phyloP scores from a whole-genome alignment of 2,797 vertebrate genomes.

The Acropternis orthonyx region DNA sequence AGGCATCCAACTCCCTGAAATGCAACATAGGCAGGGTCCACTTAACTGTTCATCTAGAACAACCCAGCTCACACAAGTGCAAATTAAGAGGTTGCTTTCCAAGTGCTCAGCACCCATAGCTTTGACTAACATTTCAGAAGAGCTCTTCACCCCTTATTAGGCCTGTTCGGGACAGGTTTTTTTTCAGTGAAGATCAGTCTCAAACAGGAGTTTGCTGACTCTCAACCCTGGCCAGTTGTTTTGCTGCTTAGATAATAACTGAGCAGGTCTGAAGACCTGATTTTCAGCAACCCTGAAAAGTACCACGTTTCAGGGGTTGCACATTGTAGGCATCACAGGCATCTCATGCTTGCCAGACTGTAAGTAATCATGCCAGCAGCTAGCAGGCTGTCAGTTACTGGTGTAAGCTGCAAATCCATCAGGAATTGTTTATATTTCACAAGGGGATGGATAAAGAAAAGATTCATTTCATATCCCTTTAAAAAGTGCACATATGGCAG shows the following conservation, averaged over 20 bases:
- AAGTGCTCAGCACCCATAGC: not conserved
- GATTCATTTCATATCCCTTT: not conserved
- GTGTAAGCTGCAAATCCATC: conserved; percentile 36
- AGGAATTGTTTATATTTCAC: conserved; percentile 45
- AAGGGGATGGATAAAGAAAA: not conserved
- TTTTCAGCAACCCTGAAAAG: not conserved
- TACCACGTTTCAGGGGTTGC: not conserved
- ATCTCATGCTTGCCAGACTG: conserved; percentile 35
- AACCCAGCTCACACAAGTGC: not conserved
- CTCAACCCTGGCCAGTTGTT: not conserved
- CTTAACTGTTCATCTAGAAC: not conserved
- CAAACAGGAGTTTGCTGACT: not conserved
- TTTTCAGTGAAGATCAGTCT: not conserved
- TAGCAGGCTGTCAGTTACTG: conserved; percentile 55
- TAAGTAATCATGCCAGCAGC: conserved; percentile 43
- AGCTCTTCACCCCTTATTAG: not conserved
- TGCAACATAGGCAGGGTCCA: not conserved
- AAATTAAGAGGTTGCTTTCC: not conserved
- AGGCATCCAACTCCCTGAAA: conserved; percentile 9
- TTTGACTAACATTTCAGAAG: not conserved
- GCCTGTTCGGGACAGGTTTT: not conserved
- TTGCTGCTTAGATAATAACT: not conserved
- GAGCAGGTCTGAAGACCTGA: not conserved
- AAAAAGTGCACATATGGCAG: not conserved
- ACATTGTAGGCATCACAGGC: not conserved